Conservation (phyloP, 37 sponge, comb jelly and placozoan genomes). For the Petrosia ficiformis region DNA sequence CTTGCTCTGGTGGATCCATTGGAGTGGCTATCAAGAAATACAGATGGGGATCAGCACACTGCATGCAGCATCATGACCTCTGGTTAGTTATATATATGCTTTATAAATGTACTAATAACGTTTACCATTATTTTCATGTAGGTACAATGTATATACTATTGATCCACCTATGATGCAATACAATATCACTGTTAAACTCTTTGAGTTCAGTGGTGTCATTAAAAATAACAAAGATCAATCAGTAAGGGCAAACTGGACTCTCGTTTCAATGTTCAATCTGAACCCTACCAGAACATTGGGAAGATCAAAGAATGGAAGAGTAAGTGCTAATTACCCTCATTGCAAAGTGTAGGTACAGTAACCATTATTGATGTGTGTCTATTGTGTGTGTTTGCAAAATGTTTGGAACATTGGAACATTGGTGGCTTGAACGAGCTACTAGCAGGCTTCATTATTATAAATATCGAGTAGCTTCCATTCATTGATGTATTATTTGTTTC, state of each 20-base stretch:
- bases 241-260: slow-evolving; percentile 32
- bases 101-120: too few relatives aligned
- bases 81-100: too few relatives aligned
- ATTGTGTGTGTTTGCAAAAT: too few relatives aligned
- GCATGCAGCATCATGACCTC: slow-evolving; percentile 40
- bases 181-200: slow-evolving; percentile 53
- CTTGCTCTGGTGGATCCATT: slow-evolving; percentile 1
- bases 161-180: slow-evolving; percentile 57
- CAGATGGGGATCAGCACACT: slow-evolving; percentile 43
- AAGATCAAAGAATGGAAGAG: slow-evolving; percentile 66
- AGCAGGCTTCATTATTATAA: too few relatives aligned
- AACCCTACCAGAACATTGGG: slow-evolving; percentile 42
- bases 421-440: too few relatives aligned
- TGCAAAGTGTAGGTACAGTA: too few relatives aligned
- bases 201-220: slow-evolving; percentile 37
- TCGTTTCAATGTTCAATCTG: slow-evolving; percentile 42
- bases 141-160: slow-evolving; percentile 74
- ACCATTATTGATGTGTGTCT: too few relatives aligned
- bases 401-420: too few relatives aligned
- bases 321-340: slow-evolving; percentile 15
- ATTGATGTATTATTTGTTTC: background rate
- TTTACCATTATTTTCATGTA: slow-evolving; percentile 9
- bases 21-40: too few relatives aligned
- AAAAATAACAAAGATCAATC: background rate
- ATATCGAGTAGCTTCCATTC: too few relatives aligned